Conservation (phyloP, 1,140 invertebrate genomes). For the Contarinia nasturtii region DNA sequence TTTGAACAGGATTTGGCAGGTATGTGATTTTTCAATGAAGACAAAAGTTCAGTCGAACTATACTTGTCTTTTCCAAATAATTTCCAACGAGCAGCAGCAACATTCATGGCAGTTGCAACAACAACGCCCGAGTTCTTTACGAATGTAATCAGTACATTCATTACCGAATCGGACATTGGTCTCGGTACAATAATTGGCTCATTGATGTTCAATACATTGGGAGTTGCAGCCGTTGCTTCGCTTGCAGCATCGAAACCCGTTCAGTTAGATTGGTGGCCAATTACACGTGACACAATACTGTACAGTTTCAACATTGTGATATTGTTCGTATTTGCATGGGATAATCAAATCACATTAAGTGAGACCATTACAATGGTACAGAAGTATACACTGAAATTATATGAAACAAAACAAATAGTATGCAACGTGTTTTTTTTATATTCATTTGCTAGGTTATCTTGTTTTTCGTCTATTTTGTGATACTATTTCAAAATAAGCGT, state of each 20-base stretch:
- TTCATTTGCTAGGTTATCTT: too few relatives aligned
- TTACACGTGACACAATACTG: slow-evolving; percentile 65
- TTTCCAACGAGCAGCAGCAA: slow-evolving; percentile 67
- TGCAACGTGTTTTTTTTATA: too few relatives aligned
- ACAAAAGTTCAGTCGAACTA: too few relatives aligned
- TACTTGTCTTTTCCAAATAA: too few relatives aligned
- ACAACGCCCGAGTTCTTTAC: slow-evolving; percentile 73
- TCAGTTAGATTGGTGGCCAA: slow-evolving; percentile 59
- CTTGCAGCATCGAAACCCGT: slow-evolving; percentile 51
- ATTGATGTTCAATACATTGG: slow-evolving; percentile 69
- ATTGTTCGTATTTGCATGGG: slow-evolving; percentile 58
- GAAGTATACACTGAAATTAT: too few relatives aligned
- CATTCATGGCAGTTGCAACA: slow-evolving; percentile 71
- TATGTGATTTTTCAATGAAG: too few relatives aligned
- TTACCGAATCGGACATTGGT: slow-evolving; percentile 51
- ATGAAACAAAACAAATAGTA: too few relatives aligned
- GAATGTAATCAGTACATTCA: slow-evolving; percentile 60
- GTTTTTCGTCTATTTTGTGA: slow-evolving; percentile 42
- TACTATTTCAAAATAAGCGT: slow-evolving; percentile 35
- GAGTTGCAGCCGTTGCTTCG: slow-evolving; percentile 51
- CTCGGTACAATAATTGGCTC: slow-evolving; percentile 60
- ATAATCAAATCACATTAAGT: slow-evolving; percentile 59
- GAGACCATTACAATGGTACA: slow-evolving; percentile 49
- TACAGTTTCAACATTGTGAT: slow-evolving; percentile 59
- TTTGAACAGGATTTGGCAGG: slow-evolving; percentile 49